A percentile compares a stretch with the other conserved stretches of the same genome.
Evolutionary conservation across 1,140 invertebrate genomes (phyloP).

Genomic region (Trichogramma pretiosum): DNA sequence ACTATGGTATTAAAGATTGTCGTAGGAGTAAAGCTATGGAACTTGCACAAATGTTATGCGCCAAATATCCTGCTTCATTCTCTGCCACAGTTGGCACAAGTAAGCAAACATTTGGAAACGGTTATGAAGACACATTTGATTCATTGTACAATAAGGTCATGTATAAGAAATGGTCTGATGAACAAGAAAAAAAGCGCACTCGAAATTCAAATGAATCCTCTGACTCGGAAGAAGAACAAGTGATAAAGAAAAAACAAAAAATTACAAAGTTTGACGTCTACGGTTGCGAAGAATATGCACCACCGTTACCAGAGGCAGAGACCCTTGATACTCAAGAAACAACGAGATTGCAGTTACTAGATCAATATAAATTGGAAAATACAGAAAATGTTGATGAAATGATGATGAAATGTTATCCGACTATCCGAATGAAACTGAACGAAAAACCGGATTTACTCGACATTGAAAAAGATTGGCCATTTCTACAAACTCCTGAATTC

Average conservation of each 20-base stretch:
- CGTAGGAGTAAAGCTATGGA: slow-evolving; percentile 1
- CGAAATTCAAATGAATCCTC: slow-evolving; percentile 3
- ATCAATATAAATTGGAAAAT: background rate
- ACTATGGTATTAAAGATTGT: slow-evolving; percentile 8
- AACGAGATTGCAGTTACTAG: slow-evolving; percentile 8
- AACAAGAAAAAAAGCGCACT: background rate
- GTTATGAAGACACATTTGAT: background rate
- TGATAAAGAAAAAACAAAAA: slow-evolving; percentile 7
- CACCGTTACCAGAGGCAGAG: slow-evolving; percentile 10
- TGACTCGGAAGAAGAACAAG: slow-evolving; percentile 11
- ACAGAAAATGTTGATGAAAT: background rate
- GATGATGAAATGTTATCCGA: background rate
- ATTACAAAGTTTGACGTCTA: slow-evolving; percentile 17
- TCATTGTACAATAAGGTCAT: slow-evolving; percentile 14
- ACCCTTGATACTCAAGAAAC: slow-evolving; percentile 11
- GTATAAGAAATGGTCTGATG: slow-evolving; percentile 9
- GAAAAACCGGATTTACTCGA: background rate
- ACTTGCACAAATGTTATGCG: slow-evolving; percentile 7
- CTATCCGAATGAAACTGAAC: background rate
- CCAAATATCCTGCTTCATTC: slow-evolving; percentile 15
- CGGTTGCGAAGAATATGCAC: slow-evolving; percentile 17
- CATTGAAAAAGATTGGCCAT: background rate
- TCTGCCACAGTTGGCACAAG: background rate
- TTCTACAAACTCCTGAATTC: background rate
- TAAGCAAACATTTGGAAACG: background rate